Percentiles rank a stretch among this genome's conserved stretches.
Conservation (phyloP, 2,797 vertebrate species). For the Acanthurus lineatus region DNA sequence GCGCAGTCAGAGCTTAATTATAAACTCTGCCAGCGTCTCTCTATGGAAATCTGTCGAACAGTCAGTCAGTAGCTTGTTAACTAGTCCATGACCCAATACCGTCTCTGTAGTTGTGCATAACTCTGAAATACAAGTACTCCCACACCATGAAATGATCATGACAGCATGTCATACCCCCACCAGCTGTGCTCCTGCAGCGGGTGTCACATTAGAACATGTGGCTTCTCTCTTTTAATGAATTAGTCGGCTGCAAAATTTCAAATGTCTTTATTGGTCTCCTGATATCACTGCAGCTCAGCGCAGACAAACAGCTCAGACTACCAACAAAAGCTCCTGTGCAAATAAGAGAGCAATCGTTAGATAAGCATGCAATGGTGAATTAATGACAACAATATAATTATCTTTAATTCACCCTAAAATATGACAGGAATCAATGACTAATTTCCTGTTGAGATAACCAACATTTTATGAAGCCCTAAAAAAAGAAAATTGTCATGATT, state of each 20-base stretch:
- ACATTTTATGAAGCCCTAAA: constrained; percentile 30
- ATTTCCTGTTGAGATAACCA: constrained; percentile 31
- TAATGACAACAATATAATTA: constrained; percentile 45
- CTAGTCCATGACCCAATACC: constrained; percentile 29
- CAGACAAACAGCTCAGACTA: constrained; percentile 21
- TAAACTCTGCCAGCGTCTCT: constrained; percentile 9
- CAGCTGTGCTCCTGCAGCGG: constrained; percentile 20
- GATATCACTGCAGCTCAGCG: constrained; percentile 22
- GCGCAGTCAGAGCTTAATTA: constrained; percentile 8
- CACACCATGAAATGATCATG: constrained; percentile 10
- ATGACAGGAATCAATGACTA: constrained; percentile 25
- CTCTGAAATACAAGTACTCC: constrained; percentile 24
- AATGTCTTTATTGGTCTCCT: constrained; percentile 44
- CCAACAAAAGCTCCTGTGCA: constrained; percentile 15
- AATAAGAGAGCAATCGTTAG: constrained; percentile 34
- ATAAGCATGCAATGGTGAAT: constrained; percentile 26
- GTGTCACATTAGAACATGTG: constrained; percentile 10
- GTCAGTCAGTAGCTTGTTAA: constrained; percentile 21
- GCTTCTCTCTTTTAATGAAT: constrained; percentile 43
- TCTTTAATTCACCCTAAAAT: constrained; percentile 39
- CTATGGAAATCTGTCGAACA: not conserved
- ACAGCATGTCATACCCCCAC: constrained; percentile 5
- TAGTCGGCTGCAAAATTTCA: constrained; percentile 24
- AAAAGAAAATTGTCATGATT: constrained; percentile 8
- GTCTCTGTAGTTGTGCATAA: constrained; percentile 10